A percentile compares a stretch with the other conserved stretches of the same genome.
phyloP scores from a whole-genome alignment of 2,113 vertebrate genomes.

The Silurus glanis region DNA sequence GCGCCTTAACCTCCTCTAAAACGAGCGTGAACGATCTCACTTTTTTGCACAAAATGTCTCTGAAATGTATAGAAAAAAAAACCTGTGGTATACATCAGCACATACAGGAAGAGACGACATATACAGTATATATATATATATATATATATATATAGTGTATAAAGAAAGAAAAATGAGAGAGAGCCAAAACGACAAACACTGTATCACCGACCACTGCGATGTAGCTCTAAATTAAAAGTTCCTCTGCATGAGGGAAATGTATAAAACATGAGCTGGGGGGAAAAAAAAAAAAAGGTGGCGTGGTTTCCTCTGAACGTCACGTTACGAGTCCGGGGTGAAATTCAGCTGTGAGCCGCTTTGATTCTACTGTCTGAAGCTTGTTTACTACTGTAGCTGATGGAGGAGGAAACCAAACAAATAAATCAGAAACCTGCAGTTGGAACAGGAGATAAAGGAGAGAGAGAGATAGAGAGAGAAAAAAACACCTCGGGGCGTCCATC shows the following conservation, averaged over 20 bases:
- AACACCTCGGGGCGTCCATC: conserved; percentile 19
- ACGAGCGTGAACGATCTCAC: no score
- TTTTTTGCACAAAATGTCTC: neutral
- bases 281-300: neutral
- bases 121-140: no score
- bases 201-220: neutral
- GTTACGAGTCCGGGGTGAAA: conserved; percentile 22
- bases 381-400: conserved; percentile 52
- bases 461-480: conserved; percentile 19
- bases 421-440: conserved; percentile 46
- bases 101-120: no score
- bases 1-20: no score
- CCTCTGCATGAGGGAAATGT: neutral
- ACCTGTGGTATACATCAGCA: no score
- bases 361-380: conserved; percentile 51
- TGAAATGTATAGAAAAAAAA: neutral
- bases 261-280: conserved; percentile 16
- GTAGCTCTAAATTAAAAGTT: conserved; percentile 20
- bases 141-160: no score
- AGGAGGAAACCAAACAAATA: conserved; percentile 53
- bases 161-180: neutral
- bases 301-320: conserved; percentile 6
- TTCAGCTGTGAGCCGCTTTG: conserved; percentile 38
- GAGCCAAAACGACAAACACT: neutral
- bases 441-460: conserved; percentile 46